Evolutionary conservation across 1,140 invertebrate species (phyloP).

Genomic region (Papilio helenus): DNA sequence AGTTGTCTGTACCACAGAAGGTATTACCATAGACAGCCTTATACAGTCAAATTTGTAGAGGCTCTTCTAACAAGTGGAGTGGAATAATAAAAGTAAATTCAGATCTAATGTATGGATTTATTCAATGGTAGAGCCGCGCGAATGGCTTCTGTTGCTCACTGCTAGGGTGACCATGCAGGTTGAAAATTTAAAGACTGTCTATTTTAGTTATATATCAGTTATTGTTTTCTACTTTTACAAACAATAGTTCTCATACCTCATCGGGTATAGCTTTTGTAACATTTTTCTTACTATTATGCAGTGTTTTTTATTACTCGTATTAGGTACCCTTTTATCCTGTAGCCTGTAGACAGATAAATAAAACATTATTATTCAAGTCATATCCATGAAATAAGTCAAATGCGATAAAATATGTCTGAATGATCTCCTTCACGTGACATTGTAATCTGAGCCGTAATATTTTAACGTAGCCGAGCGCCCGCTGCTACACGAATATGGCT

Average conservation of each 20-base stretch:
- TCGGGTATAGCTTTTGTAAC: too few relatives aligned
- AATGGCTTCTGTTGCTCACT: constrained; percentile 22
- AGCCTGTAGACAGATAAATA: too few relatives aligned
- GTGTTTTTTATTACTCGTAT: too few relatives aligned
- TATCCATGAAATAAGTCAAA: constrained; percentile 24
- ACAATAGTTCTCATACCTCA: too few relatives aligned
- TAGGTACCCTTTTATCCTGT: too few relatives aligned
- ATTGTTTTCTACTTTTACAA: too few relatives aligned
- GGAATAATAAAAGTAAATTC: constrained; percentile 32
- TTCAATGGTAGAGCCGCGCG: constrained; percentile 18
- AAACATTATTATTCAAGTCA: constrained; percentile 20
- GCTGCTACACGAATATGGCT: neutral
- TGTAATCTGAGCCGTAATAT: constrained; percentile 27
- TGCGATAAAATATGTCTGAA: constrained; percentile 39
- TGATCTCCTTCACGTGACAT: constrained; percentile 16
- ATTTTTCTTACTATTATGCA: too few relatives aligned
- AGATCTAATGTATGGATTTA: constrained; percentile 29
- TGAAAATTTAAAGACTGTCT: neutral
- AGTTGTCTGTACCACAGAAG: constrained; percentile 4
- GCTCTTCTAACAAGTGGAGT: constrained; percentile 5
- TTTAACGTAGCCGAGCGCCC: neutral
- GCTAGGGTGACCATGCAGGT: neutral
- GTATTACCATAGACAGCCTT: constrained; percentile 21
- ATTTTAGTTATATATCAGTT: neutral
- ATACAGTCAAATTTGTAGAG: constrained; percentile 28